A percentile compares a stretch with the other conserved stretches of the same genome.
Evolutionary conservation across 2,888 invertebrate species (phyloP).

Genomic region (Heliconius erato): DNA sequence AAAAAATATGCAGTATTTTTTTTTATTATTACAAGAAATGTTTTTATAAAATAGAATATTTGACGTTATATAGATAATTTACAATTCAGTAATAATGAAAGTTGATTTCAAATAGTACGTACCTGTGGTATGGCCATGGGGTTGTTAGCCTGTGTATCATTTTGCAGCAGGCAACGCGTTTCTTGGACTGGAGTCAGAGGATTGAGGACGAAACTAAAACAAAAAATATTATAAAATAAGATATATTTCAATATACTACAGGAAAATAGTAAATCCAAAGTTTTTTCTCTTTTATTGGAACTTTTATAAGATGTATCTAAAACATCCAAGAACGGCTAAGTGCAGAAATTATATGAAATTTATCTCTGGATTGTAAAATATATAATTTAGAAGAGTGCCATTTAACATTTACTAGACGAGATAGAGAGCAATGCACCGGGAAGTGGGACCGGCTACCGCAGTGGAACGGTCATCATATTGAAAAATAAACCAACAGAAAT

Average conservation of each 20-base stretch:
- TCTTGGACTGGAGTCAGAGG: slow-evolving; percentile 96
- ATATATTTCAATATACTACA: neutral
- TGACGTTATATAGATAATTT: neutral
- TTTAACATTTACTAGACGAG: slow-evolving; percentile 50
- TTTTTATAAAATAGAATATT: neutral
- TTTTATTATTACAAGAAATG: neutral
- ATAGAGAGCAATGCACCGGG: slow-evolving; percentile 51
- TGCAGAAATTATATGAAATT: slow-evolving; percentile 46
- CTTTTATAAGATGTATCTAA: neutral
- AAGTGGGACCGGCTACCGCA: slow-evolving; percentile 47
- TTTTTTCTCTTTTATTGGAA: no score
- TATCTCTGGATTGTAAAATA: slow-evolving; percentile 47
- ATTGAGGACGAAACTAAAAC: slow-evolving; percentile 94
- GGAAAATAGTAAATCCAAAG: neutral
- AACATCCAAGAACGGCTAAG: slow-evolving; percentile 28
- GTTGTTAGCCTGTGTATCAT: slow-evolving; percentile 96
- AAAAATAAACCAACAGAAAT: slow-evolving; percentile 28
- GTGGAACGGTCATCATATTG: slow-evolving; percentile 33
- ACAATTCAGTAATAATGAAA: neutral
- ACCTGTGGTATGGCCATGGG: slow-evolving; percentile 93
- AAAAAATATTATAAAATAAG: slow-evolving; percentile 55
- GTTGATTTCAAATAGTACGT: slow-evolving; percentile 41
- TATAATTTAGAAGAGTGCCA: slow-evolving; percentile 49
- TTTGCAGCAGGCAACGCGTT: slow-evolving; percentile 95
- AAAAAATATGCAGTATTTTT: no score